Base-by-base conservation (phyloP, 1,140 invertebrate species). In the Drusus annulatus region DNA sequence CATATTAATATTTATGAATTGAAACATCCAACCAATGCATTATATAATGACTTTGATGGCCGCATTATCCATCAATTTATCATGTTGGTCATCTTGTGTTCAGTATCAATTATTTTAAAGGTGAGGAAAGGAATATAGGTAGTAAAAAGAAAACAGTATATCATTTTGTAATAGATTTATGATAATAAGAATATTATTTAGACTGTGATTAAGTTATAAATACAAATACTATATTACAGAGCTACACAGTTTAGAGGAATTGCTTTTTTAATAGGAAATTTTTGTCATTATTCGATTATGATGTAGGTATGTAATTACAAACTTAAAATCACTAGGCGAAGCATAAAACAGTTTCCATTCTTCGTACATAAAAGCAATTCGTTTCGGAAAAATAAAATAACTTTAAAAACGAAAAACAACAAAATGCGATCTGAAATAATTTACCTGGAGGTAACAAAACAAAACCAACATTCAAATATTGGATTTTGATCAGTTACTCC, bases 161-260 rank as follows among this genome's bases (percentile, higher is more conserved):
- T 82, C 56, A 65, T 80, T 80, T 82, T 78, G 74, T 80, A 83
- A 73, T 82, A 62, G 78, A 79, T 56, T 75, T 83, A 68, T 83
- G 78, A 83, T 83, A 77, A 76, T 83, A 80, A 79, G 79, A 80
- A 83, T 80, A 83, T 80, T 54, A 60, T 78, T 79, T 83, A 83
- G 81, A 76, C 63, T 83, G 79, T 74, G 80, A 80, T 73, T 75
- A 80, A 80, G 79, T 79, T 83, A 83, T 81, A 83, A 80, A 83
- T 83, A 83, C 81, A 83, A 80, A 80, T 76, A 83, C 58, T 83
- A 83, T 83, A 54, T 78, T 83, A 83, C 81, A 83, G 76, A 80
- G 74, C 79, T 83, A 83, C 79, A 80, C 78, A 80, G 79, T 36
- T 36, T 74, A 78, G 79, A 63, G 74, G 76, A 80, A 83, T 80